Percentiles rank a stretch among this genome's conserved stretches.
These are phyloP conservation scores for Acanthornis magna DNA, from an alignment of 2,797 vertebrate genomes.

Conservation along the genomic window DNA sequence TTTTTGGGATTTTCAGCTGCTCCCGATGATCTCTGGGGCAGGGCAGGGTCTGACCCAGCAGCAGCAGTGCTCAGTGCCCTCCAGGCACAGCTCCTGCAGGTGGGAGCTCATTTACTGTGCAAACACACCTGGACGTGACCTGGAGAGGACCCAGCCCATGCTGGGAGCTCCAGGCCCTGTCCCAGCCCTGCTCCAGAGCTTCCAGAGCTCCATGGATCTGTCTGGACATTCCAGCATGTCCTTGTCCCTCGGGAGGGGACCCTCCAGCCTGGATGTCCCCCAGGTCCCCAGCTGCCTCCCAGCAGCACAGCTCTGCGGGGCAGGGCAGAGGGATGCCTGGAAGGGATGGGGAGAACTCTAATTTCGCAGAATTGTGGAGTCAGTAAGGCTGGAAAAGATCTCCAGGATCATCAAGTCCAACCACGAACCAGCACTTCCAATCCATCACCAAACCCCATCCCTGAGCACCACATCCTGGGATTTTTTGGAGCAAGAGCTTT, in stretches of 20 bases:
- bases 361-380: not conserved
- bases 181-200: not conserved
- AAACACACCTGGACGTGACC: no score
- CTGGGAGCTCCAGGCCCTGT: not conserved
- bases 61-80: accelerated
- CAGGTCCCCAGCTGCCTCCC: not conserved
- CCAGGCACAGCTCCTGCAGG: not conserved
- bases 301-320: not conserved
- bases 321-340: not conserved
- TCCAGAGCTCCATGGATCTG: not conserved
- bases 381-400: not conserved
- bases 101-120: accelerated
- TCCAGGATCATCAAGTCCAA: not conserved
- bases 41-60: accelerated
- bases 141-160: not conserved
- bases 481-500: no score
- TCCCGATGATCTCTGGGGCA: no score
- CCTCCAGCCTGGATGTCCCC: not conserved
- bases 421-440: not conserved
- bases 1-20: not conserved
- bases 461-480: accelerated
- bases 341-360: no score
- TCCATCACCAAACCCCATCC: not conserved
- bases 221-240: not conserved
- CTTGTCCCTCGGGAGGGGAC: not conserved